Percentiles rank a stretch among this genome's conserved stretches.
Evolutionary conservation across 1,140 invertebrate species (phyloP).

Genomic region (Ditylenchus dipsaci): DNA sequence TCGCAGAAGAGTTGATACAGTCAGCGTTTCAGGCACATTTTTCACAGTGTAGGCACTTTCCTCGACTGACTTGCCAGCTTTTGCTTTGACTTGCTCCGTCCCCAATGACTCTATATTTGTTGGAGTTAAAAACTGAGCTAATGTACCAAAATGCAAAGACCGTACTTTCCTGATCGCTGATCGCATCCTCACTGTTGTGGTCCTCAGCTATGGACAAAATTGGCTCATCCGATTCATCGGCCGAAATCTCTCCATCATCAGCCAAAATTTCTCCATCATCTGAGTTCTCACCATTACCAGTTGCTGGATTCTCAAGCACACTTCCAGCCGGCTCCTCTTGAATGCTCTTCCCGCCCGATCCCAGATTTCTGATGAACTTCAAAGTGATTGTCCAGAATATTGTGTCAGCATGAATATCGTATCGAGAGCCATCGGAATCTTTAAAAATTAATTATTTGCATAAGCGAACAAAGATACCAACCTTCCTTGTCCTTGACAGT

Average conservation of each 20-base stretch:
- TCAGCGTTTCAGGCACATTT: constrained; percentile 35
- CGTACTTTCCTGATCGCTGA: constrained; percentile 9
- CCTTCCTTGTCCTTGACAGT: constrained; percentile 7
- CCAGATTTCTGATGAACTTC: constrained; percentile 19
- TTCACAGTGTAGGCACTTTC: constrained; percentile 20
- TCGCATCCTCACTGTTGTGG: not conserved
- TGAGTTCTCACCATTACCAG: not conserved
- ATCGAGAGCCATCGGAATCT: constrained; percentile 17
- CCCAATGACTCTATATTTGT: no score
- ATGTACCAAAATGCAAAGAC: not conserved
- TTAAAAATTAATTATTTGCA: not conserved
- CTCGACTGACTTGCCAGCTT: not conserved
- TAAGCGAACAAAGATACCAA: not conserved
- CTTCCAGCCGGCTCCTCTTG: not conserved
- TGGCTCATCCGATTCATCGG: constrained; percentile 3
- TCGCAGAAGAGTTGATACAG: constrained; percentile 27
- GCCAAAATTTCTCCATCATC: constrained; percentile 15
- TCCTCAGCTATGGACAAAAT: constrained; percentile 4
- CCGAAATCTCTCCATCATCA: constrained; percentile 7
- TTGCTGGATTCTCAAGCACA: not conserved
- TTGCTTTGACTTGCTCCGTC: no score
- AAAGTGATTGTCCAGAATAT: constrained; percentile 33
- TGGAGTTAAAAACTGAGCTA: no score
- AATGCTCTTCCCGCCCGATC: not conserved
- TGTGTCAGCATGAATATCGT: constrained; percentile 34